Evolutionary conservation across 2,888 invertebrate genomes (phyloP).

Genomic region (Ichneumoninae sp.): DNA sequence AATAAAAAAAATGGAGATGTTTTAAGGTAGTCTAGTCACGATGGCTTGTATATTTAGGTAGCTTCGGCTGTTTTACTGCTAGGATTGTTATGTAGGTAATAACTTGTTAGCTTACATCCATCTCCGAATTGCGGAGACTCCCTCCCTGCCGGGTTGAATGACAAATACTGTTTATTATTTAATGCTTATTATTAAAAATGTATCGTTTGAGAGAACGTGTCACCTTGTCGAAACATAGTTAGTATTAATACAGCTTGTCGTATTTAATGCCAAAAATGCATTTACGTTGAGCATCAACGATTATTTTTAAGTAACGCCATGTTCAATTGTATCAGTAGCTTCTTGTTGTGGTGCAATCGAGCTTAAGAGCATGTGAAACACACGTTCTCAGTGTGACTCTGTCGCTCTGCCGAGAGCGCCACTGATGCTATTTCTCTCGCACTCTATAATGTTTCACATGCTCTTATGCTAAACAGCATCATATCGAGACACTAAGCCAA

Average conservation of each 20-base stretch:
- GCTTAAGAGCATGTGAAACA: slow-evolving; percentile 8
- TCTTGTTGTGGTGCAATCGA: slow-evolving; percentile 54
- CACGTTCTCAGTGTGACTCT: too few relatives aligned
- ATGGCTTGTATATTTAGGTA: slow-evolving; percentile 73
- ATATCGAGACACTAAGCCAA: slow-evolving; percentile 28
- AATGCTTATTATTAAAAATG: slow-evolving; percentile 39
- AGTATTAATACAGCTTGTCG: slow-evolving; percentile 45
- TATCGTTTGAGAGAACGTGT: slow-evolving; percentile 16
- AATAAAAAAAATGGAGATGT: slow-evolving; percentile 35
- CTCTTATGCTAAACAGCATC: slow-evolving; percentile 29
- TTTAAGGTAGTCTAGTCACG: slow-evolving; percentile 74
- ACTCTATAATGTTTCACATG: too few relatives aligned
- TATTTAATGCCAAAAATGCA: slow-evolving; percentile 56
- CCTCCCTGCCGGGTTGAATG: slow-evolving; percentile 18
- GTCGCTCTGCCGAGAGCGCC: too few relatives aligned
- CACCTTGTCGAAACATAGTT: slow-evolving; percentile 31
- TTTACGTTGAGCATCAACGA: slow-evolving; percentile 43
- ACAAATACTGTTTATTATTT: slow-evolving; percentile 51
- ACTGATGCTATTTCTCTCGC: too few relatives aligned
- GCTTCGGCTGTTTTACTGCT: slow-evolving; percentile 73
- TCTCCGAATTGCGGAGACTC: slow-evolving; percentile 33
- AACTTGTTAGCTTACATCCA: slow-evolving; percentile 64
- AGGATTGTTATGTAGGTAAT: slow-evolving; percentile 75
- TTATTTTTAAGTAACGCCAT: slow-evolving; percentile 37
- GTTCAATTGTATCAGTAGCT: slow-evolving; percentile 44